Percentiles rank a stretch among this genome's conserved stretches.
Evolutionary conservation across 1,140 invertebrate genomes (phyloP).

Genomic region (Hylyphantes graminicola): DNA sequence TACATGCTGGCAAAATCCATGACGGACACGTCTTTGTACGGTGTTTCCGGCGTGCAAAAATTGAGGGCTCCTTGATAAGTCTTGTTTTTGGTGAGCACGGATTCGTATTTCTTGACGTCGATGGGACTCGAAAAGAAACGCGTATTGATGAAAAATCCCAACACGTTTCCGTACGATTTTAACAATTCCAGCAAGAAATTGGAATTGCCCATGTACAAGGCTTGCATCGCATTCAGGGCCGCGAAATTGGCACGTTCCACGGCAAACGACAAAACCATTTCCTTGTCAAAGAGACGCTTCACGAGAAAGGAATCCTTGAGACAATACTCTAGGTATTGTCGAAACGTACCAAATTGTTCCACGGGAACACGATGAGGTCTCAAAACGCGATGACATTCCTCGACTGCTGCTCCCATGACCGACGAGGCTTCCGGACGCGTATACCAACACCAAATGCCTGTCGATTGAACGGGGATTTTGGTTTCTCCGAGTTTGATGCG

Average conservation of each 20-base stretch:
- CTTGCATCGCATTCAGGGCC: background rate
- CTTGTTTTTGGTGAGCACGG: background rate
- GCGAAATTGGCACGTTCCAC: slow-evolving; percentile 26
- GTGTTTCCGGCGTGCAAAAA: background rate
- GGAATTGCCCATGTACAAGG: slow-evolving; percentile 4
- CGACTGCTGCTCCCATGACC: accelerated
- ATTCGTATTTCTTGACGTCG: background rate
- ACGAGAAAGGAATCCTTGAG: slow-evolving; percentile 12
- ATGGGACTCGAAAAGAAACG: slow-evolving; percentile 3
- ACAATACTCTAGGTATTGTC: slow-evolving; percentile 12
- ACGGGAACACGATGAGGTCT: background rate
- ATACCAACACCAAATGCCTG: slow-evolving; percentile 24
- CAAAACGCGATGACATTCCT: background rate
- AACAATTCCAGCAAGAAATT: slow-evolving; percentile 23
- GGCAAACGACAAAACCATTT: background rate
- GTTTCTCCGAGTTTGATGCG: background rate
- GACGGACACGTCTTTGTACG: background rate
- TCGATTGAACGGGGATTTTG: slow-evolving; percentile 20
- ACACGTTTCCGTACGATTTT: slow-evolving; percentile 5
- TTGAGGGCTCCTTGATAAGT: slow-evolving; percentile 26
- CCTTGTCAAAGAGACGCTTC: slow-evolving; percentile 7
- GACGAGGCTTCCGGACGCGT: background rate
- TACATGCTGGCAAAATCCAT: slow-evolving; percentile 40
- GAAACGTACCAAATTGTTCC: slow-evolving; percentile 16
- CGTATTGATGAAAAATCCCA: slow-evolving; percentile 28